These are phyloP conservation scores for Castor canadensis DNA, from an alignment of 2,113 vertebrate species.

Conservation along the genomic window DNA sequence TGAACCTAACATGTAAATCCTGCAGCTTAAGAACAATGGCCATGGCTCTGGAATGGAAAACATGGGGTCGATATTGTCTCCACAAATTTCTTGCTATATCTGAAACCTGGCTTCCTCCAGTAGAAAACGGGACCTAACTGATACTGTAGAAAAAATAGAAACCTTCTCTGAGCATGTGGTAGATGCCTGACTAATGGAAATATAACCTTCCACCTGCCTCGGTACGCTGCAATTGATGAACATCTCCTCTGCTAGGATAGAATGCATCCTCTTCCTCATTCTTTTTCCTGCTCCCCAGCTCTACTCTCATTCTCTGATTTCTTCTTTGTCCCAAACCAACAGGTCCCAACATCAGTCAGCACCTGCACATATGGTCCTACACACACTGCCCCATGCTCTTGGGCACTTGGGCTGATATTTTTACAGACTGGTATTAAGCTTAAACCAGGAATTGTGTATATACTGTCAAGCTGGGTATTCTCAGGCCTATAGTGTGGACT, in stretches of 20 bases:
- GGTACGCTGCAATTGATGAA: not conserved
- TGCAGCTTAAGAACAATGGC: no score
- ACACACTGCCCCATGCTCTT: slow-evolving; percentile 79
- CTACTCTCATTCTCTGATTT: not conserved
- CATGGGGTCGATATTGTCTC: not conserved
- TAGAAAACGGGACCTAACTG: not conserved
- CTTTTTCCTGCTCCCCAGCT: not conserved
- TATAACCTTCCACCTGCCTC: not conserved
- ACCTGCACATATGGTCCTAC: slow-evolving; percentile 70
- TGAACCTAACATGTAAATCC: not conserved
- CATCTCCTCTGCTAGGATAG: not conserved
- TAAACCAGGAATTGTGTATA: slow-evolving; percentile 76
- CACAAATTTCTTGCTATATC: not conserved
- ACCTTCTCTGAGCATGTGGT: not conserved
- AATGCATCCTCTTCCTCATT: not conserved
- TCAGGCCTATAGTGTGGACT: slow-evolving; percentile 73
- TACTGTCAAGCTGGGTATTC: slow-evolving; percentile 67
- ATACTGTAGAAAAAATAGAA: not conserved
- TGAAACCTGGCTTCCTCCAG: not conserved
- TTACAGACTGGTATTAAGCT: slow-evolving; percentile 83
- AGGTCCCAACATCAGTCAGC: not conserved
- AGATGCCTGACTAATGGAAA: slow-evolving; percentile 21
- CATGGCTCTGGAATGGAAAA: not conserved
- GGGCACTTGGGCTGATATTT: slow-evolving; percentile 81
- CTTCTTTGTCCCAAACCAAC: not conserved